These are phyloP conservation scores for Globodera ellingtonae DNA, from an alignment of 1,140 invertebrate genomes.

Conservation along the genomic window DNA sequence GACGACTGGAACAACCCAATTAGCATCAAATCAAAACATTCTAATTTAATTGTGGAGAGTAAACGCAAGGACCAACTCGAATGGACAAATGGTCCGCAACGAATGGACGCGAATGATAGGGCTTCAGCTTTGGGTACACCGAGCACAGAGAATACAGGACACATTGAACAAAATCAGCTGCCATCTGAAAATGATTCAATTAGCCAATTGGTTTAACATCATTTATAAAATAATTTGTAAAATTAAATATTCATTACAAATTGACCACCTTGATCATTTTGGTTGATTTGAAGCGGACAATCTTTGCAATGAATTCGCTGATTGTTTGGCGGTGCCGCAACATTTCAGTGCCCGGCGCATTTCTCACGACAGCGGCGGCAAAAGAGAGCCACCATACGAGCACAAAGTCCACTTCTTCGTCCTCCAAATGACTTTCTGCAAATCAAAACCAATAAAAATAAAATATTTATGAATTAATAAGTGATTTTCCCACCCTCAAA, in stretches of 20 bases:
- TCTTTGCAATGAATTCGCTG: slow-evolving; percentile 31
- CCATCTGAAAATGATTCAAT: slow-evolving; percentile 25
- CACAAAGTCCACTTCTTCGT: slow-evolving; percentile 57
- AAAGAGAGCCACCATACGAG: slow-evolving; percentile 58
- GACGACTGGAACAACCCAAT: slow-evolving; percentile 15
- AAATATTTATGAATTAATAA: background rate
- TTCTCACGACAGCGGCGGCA: slow-evolving; percentile 36
- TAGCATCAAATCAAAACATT: background rate
- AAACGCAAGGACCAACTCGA: slow-evolving; percentile 66
- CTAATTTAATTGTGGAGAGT: background rate
- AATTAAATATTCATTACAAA: too few relatives aligned
- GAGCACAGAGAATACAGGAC: slow-evolving; percentile 71
- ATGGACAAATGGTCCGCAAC: slow-evolving; percentile 76
- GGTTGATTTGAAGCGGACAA: slow-evolving; percentile 43
- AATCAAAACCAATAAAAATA: background rate
- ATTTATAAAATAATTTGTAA: too few relatives aligned
- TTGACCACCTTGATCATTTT: slow-evolving; percentile 41
- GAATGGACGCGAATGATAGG: slow-evolving; percentile 67
- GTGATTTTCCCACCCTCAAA: background rate
- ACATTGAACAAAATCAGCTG: slow-evolving; percentile 66
- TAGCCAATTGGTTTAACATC: too few relatives aligned
- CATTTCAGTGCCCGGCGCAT: slow-evolving; percentile 33
- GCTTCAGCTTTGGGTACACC: slow-evolving; percentile 71
- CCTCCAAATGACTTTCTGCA: slow-evolving; percentile 52
- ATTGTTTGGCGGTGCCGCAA: slow-evolving; percentile 29